A percentile compares a stretch with the other conserved stretches of the same genome.
phyloP scores from a whole-genome alignment of 2,888 invertebrate genomes.

The Nephrotoma flavescens region DNA sequence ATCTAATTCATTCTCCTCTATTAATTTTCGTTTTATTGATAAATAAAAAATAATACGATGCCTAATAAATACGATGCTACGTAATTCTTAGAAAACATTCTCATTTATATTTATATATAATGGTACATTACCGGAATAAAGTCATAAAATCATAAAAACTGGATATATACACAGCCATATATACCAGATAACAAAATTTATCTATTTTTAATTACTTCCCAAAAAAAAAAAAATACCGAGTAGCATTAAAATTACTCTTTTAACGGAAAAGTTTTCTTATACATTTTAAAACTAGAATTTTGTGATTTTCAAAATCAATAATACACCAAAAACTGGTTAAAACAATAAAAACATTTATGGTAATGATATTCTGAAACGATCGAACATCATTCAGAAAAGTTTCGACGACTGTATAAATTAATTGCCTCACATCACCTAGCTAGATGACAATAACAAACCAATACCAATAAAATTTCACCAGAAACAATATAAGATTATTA shows the following conservation, averaged over 20 bases:
- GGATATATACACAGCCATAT: not conserved
- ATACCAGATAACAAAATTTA: not conserved
- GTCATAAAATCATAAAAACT: not conserved
- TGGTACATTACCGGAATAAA: not conserved
- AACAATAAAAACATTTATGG: too few species aligned
- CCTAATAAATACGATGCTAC: too few species aligned
- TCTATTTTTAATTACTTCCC: not conserved
- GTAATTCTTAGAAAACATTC: not conserved
- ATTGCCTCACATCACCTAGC: not conserved
- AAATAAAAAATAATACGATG: not conserved
- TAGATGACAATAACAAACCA: not conserved
- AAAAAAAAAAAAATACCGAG: not conserved
- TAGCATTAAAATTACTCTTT: not conserved
- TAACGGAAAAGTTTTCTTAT: too few species aligned
- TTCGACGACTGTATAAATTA: not conserved
- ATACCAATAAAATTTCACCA: not conserved
- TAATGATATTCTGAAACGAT: too few species aligned
- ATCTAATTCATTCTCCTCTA: not conserved
- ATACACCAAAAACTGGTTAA: too few species aligned
- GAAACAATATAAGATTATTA: not conserved
- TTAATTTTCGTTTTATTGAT: not conserved
- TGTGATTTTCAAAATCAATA: too few species aligned
- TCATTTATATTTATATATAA: not conserved
- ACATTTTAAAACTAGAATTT: too few species aligned
- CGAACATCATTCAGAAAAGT: too few species aligned